Evolutionary conservation across 2,797 vertebrate genomes (phyloP).

Genomic region (Australoheros facetus): DNA sequence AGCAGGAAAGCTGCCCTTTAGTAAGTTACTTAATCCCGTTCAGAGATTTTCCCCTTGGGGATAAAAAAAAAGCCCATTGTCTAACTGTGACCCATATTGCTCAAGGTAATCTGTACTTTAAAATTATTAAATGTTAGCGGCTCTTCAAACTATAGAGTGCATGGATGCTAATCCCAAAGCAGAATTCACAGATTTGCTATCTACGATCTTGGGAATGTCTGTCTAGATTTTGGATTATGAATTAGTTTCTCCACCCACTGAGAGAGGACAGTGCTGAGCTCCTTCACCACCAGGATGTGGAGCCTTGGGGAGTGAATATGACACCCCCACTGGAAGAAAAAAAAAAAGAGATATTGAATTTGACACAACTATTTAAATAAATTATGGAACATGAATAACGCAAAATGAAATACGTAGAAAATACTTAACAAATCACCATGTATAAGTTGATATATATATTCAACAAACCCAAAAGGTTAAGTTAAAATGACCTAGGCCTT

Average conservation of each 20-base stretch:
- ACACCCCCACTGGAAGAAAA: background rate
- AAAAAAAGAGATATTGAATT: background rate
- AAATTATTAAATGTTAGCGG: slow-evolving; percentile 62
- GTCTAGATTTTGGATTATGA: slow-evolving; percentile 31
- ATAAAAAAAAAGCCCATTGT: slow-evolving; percentile 52
- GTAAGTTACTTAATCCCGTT: slow-evolving; percentile 34
- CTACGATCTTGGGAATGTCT: slow-evolving; percentile 28
- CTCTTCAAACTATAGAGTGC: slow-evolving; percentile 33
- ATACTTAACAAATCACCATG: background rate
- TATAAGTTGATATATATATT: background rate
- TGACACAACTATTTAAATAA: background rate
- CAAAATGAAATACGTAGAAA: background rate
- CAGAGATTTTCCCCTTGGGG: background rate
- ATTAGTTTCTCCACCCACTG: background rate
- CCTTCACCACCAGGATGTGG: background rate
- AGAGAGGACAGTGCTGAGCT: background rate
- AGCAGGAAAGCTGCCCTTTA: slow-evolving; percentile 9
- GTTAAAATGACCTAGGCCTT: no score
- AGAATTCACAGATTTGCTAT: slow-evolving; percentile 40
- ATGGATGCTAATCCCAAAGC: slow-evolving; percentile 46
- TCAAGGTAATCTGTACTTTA: slow-evolving; percentile 64
- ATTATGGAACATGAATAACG: background rate
- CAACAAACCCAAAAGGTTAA: no score
- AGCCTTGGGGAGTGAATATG: background rate
- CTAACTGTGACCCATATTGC: slow-evolving; percentile 65